A percentile compares a stretch with the other conserved stretches of the same genome.
Conservation (phyloP, 1,140 invertebrate species). For the Neoseiulus cucumeris region DNA sequence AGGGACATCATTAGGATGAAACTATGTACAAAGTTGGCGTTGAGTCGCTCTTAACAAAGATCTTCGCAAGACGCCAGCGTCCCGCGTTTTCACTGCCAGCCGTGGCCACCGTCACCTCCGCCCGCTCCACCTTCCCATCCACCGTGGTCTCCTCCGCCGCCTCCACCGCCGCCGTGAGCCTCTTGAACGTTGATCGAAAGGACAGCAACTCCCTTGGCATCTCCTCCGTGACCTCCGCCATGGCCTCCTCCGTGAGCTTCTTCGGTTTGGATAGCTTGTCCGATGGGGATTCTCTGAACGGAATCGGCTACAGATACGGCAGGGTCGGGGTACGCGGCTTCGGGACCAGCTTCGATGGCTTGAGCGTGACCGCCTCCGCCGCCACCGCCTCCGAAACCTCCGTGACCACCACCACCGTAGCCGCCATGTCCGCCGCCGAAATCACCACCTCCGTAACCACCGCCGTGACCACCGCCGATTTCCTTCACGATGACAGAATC, state of each 20-base stretch:
- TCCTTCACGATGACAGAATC: neutral
- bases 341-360: neutral
- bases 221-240: neutral
- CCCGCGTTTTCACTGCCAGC: neutral
- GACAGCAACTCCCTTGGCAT: neutral
- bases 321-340: neutral
- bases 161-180: neutral
- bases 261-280: neutral
- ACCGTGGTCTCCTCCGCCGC: neutral
- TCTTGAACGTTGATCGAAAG: slow-evolving; percentile 5
- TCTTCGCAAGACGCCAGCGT: no score
- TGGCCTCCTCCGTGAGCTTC: neutral
- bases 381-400: neutral
- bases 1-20: no score
- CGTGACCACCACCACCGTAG: neutral
- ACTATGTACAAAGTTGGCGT: no score
- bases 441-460: neutral
- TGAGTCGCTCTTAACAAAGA: no score
- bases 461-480: neutral
- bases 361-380: neutral
- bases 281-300: neutral
- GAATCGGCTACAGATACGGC: neutral
- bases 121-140: neutral
- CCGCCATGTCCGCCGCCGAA: neutral
- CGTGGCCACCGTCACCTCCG: neutral